Evolutionary conservation across 2,888 invertebrate genomes (phyloP).

Genomic region (Ormyrus labotus): DNA sequence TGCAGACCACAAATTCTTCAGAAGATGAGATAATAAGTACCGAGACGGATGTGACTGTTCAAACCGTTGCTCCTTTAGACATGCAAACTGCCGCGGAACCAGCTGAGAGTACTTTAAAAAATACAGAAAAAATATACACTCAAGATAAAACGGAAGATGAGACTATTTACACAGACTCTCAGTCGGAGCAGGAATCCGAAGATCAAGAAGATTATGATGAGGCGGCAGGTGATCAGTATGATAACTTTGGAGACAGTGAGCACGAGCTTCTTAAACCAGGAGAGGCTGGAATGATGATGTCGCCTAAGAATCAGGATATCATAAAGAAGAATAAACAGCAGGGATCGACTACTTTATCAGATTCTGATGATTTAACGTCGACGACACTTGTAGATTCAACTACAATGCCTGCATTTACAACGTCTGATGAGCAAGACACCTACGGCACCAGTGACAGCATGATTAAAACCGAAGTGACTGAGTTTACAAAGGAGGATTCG

Average conservation of each 20-base stretch:
- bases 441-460: slow-evolving; percentile 43
- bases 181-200: slow-evolving; percentile 50
- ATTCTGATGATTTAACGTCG: slow-evolving; percentile 13
- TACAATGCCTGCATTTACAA: slow-evolving; percentile 4
- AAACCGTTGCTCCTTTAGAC: slow-evolving; percentile 41
- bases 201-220: slow-evolving; percentile 60
- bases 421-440: slow-evolving; percentile 2
- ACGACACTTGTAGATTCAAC: slow-evolving; percentile 33
- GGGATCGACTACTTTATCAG: slow-evolving; percentile 8
- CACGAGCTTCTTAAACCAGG: slow-evolving; percentile 69
- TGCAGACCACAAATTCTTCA: slow-evolving; percentile 9
- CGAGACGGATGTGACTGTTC: slow-evolving; percentile 21
- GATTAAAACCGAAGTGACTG: not conserved
- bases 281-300: slow-evolving; percentile 68
- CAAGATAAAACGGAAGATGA: slow-evolving; percentile 55
- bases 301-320: slow-evolving; percentile 52
- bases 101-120: not conserved
- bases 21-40: slow-evolving; percentile 1
- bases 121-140: slow-evolving; percentile 19
- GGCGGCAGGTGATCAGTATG: slow-evolving; percentile 61
- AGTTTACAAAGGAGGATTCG: slow-evolving; percentile 7
- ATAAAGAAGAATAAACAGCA: slow-evolving; percentile 26
- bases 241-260: slow-evolving; percentile 66
- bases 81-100: not conserved
- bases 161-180: slow-evolving; percentile 57